phyloP scores from a whole-genome alignment of 2,113 vertebrate genomes.

The Diphyllodes magnificus region DNA sequence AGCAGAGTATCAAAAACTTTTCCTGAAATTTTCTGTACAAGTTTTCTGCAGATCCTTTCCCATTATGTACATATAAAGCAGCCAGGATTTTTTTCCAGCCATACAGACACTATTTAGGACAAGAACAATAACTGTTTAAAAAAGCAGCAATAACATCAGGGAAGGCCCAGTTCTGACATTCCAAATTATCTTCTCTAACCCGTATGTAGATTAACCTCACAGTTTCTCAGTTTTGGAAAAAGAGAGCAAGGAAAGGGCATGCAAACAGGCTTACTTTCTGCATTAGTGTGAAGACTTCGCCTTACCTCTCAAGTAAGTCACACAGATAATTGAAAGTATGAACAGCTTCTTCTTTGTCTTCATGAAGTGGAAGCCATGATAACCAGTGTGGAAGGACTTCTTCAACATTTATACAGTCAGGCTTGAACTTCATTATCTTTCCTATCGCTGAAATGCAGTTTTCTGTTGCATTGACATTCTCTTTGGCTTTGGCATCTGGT shows the following conservation, averaged over 20 bases:
- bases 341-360: slow-evolving; percentile 97
- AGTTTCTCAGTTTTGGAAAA: neutral
- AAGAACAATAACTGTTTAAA: neutral
- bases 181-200: neutral
- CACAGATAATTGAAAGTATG: slow-evolving; percentile 95
- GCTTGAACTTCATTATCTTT: slow-evolving; percentile 93
- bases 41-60: neutral
- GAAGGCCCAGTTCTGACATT: neutral
- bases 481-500: slow-evolving; percentile 89
- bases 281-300: neutral
- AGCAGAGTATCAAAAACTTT: neutral
- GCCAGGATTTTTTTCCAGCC: neutral
- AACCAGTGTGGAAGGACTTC: slow-evolving; percentile 97
- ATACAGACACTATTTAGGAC: neutral
- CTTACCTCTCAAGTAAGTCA: slow-evolving; percentile 95
- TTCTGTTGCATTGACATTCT: slow-evolving; percentile 96
- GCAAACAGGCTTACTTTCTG: neutral
- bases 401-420: slow-evolving; percentile 89
- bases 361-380: slow-evolving; percentile 93
- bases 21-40: neutral
- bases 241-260: neutral
- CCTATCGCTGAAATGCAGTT: slow-evolving; percentile 98
- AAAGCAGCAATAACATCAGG: neutral
- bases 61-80: neutral
- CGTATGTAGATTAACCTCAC: neutral